Conservation (phyloP, 2,797 vertebrate species). For the Leptatherina wallacei region DNA sequence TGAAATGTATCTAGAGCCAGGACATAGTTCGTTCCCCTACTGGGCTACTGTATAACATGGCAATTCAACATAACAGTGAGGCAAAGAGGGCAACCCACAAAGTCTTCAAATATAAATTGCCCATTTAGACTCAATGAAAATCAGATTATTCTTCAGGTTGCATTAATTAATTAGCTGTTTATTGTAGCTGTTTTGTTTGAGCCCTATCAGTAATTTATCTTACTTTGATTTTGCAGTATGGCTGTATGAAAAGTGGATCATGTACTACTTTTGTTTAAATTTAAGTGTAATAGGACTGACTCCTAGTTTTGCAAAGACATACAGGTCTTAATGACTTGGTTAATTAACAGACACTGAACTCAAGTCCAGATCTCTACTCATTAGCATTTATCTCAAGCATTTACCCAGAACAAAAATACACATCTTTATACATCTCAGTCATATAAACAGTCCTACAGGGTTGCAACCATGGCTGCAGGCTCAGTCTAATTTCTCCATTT, state of each 20-base stretch:
- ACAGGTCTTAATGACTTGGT: not conserved
- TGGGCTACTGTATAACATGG: not conserved
- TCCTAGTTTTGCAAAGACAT: not conserved
- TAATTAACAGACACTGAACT: not conserved
- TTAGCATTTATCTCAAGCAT: not conserved
- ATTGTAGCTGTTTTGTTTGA: not conserved
- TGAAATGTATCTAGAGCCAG: not conserved
- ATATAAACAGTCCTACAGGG: not conserved
- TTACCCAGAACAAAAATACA: not conserved
- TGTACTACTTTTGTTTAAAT: not conserved
- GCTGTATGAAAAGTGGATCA: not conserved
- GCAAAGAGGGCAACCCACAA: not conserved
- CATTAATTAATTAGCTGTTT: not conserved
- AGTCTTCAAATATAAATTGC: not conserved
- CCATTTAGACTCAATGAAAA: not conserved
- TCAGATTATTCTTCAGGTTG: not conserved
- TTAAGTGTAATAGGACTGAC: conserved; percentile 4
- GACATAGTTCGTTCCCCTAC: not conserved
- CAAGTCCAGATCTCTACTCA: not conserved
- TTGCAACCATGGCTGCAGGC: not conserved
- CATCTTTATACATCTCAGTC: not conserved
- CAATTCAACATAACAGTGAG: not conserved
- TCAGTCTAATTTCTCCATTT: not conserved
- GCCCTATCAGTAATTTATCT: not conserved
- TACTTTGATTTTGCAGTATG: not conserved